Evolutionary conservation across 2,888 invertebrate species (phyloP), one percentile per base, ranked within the genome.

Genomic region (Torymus auratus): DNA sequence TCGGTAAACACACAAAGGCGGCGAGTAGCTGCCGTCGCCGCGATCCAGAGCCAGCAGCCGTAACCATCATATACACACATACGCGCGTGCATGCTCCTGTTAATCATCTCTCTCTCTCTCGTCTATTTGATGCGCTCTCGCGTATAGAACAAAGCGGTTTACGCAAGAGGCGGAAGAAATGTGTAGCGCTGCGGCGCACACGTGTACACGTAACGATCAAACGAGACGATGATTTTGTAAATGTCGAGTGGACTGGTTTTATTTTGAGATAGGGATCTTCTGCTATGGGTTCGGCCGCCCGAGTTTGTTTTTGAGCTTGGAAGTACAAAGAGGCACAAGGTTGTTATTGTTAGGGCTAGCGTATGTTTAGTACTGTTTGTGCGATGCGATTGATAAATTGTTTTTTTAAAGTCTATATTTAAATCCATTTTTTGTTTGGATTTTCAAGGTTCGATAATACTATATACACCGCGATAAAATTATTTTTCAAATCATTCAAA

Each of bases 21-120:
- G 14, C 2, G n/a, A 61, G 13, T n/a, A 41, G 20, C 28, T 28
- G 11, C 20, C 41, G 41, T 41, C 41, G 41, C 7, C 20, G 20
- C 23, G 62, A 53, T 62, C 58, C 15, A 23, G 15, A 56, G 65
- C 41, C 28, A 41, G 2, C 1, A 41, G 10, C 28, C 15, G 17
- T 10, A 53, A n/a, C 15, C n/a, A 20, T 15, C n/a, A 20, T 15
- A 15, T 64, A 62, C 10, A 41, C 14, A 12, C 41, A 23, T 12
- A 61, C 5, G 41, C 41, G 61, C 56, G 58, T 61, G 12, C 7
- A 28, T n/a, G 23, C 50, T 73, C 65, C 11, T 64, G 65, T 65
- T 73, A 64, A 73, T 56, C 41, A 73, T 73, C 67, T 53, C 17
- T 53, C n/a, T 28, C 28, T 28, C 41, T 41, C 41, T 7, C 20